phyloP scores from a whole-genome alignment of 2,113 vertebrate genomes.

The Galeopterus variegatus region DNA sequence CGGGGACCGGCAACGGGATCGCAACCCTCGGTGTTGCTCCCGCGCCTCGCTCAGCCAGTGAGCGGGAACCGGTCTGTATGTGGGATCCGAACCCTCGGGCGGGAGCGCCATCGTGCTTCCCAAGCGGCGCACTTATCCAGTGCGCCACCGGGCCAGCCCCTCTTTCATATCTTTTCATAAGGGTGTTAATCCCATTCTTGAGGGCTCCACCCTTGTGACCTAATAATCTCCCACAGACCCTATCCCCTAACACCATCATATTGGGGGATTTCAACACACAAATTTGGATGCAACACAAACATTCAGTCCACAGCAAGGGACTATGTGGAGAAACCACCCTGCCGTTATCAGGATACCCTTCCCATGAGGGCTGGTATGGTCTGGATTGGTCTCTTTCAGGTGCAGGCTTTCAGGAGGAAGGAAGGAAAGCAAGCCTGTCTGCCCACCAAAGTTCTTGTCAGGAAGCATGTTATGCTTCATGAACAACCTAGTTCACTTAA shows the following conservation, averaged over 20 bases:
- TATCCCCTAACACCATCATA: neutral
- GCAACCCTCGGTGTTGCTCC: too few species aligned
- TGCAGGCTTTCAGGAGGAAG: neutral
- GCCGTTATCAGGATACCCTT: neutral
- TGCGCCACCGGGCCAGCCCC: too few species aligned
- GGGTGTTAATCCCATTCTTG: neutral
- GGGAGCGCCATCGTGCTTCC: too few species aligned
- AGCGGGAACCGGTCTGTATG: too few species aligned
- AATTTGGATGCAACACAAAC: neutral
- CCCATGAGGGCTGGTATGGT: neutral
- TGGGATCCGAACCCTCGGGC: too few species aligned
- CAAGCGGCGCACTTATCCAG: too few species aligned
- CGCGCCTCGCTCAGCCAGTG: too few species aligned
- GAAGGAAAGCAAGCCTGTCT: neutral
- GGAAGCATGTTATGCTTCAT: neutral
- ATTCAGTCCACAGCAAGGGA: neutral
- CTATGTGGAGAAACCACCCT: neutral
- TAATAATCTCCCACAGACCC: neutral
- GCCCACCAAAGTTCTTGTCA: neutral
- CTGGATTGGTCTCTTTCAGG: neutral
- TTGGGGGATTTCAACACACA: neutral
- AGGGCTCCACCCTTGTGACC: neutral
- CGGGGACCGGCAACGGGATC: too few species aligned
- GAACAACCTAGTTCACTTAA: neutral
- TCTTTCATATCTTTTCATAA: neutral